Evolutionary conservation across 1,140 invertebrate species (phyloP).

Genomic region (Aleiodes sp.): DNA sequence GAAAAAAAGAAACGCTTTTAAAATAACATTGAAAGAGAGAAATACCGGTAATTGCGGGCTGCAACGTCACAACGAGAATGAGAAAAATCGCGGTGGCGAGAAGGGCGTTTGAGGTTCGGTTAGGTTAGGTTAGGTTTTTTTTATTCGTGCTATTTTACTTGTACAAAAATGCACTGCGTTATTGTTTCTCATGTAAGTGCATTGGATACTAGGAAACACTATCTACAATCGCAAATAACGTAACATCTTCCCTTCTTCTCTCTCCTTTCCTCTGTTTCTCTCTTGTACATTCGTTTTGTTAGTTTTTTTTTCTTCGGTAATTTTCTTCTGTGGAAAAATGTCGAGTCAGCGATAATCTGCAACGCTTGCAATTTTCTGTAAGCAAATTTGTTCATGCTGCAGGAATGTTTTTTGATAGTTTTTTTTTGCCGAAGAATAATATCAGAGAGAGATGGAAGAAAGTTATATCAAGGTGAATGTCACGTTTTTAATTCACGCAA

Average conservation of each 20-base stretch:
- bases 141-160: too few species aligned
- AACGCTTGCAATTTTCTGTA: neutral
- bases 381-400: constrained; percentile 10
- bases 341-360: neutral
- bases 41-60: too few species aligned
- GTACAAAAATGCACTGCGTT: neutral
- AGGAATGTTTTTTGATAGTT: neutral
- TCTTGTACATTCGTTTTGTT: neutral
- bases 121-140: neutral
- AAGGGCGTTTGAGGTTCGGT: neutral
- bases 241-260: neutral
- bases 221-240: constrained; percentile 4
- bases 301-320: neutral
- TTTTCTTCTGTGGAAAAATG: neutral
- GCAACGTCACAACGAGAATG: too few species aligned
- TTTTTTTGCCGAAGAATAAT: neutral
- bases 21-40: too few species aligned
- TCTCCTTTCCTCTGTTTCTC: neutral
- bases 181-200: neutral
- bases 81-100: neutral
- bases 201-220: neutral
- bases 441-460: neutral
- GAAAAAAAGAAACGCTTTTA: neutral
- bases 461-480: neutral
- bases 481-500: neutral